phyloP scores from a whole-genome alignment of 2,113 vertebrate species.

The Pseudopipra pipra region DNA sequence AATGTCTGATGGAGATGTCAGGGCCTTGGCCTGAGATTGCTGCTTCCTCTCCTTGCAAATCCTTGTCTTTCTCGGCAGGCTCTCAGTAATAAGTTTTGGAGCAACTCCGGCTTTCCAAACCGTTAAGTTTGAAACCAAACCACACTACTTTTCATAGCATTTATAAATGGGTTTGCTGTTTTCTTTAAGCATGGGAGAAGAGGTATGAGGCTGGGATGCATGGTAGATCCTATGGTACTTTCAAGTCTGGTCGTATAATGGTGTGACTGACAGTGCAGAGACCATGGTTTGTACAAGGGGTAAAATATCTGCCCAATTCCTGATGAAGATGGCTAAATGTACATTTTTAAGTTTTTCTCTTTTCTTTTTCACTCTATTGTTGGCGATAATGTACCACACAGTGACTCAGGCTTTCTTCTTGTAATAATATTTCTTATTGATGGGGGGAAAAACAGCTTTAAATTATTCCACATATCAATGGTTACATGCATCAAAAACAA shows the following conservation, averaged over 20 bases:
- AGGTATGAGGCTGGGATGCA: neutral
- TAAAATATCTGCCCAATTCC: neutral
- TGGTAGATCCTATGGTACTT: neutral
- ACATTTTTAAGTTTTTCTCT: neutral
- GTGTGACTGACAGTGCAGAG: neutral
- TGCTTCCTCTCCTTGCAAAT: neutral
- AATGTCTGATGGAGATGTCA: neutral
- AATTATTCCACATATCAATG: constrained; percentile 33
- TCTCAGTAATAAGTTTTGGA: neutral
- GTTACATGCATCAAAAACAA: neutral
- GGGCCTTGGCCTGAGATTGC: neutral
- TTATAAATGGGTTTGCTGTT: neutral
- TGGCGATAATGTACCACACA: constrained; percentile 11
- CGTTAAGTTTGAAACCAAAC: neutral
- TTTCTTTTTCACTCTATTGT: neutral
- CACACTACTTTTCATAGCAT: neutral
- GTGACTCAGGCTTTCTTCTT: constrained; percentile 22
- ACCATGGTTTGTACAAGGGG: neutral
- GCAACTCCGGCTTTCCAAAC: neutral
- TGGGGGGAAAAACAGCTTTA: neutral
- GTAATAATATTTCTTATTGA: constrained; percentile 42
- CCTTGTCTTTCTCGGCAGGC: neutral
- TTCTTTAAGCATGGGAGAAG: neutral
- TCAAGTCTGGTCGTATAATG: neutral
- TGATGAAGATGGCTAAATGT: neutral